A percentile compares a stretch with the other conserved stretches of the same genome.
Conservation (phyloP, 53 echinoderm and acorn worm genomes). For the Stichopus horrens region DNA sequence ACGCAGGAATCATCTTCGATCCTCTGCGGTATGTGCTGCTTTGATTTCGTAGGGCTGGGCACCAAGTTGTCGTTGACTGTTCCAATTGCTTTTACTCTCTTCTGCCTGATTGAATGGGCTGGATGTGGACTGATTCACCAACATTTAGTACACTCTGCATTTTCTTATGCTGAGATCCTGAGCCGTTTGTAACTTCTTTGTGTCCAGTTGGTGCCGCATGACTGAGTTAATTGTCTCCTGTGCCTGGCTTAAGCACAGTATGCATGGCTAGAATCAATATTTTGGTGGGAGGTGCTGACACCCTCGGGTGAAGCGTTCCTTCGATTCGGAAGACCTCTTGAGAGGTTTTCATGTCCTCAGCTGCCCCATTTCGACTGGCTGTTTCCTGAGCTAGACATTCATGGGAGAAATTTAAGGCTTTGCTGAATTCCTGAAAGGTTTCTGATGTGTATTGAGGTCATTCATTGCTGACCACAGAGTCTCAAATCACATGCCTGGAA, state of each 20-base stretch:
- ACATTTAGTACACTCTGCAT: conserved; percentile 28
- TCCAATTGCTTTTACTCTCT: conserved; percentile 51
- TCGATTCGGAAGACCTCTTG: too few species aligned
- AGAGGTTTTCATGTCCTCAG: conserved; percentile 36
- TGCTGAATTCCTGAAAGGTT: conserved; percentile 12
- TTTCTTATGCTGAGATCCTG: background rate
- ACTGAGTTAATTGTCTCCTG: background rate
- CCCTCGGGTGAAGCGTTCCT: too few species aligned
- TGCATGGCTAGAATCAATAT: background rate
- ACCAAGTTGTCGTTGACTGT: background rate
- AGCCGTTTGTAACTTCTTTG: background rate
- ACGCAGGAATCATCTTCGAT: background rate
- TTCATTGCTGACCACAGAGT: conserved; percentile 32
- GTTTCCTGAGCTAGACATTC: conserved; percentile 49
- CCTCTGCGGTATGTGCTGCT: conserved; percentile 46
- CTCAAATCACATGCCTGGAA: conserved; percentile 53
- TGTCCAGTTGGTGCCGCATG: background rate
- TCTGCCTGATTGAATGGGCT: conserved; percentile 55
- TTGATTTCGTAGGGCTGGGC: conserved; percentile 50
- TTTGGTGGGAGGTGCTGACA: background rate
- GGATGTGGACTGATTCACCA: conserved; percentile 56
- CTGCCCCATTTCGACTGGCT: conserved; percentile 53
- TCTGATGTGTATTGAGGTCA: conserved; percentile 49
- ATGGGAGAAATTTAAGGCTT: conserved; percentile 45
- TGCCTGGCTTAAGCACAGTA: background rate